Evolutionary conservation across 2,113 vertebrate species (phyloP).

Genomic region (Rhinoderma darwinii): DNA sequence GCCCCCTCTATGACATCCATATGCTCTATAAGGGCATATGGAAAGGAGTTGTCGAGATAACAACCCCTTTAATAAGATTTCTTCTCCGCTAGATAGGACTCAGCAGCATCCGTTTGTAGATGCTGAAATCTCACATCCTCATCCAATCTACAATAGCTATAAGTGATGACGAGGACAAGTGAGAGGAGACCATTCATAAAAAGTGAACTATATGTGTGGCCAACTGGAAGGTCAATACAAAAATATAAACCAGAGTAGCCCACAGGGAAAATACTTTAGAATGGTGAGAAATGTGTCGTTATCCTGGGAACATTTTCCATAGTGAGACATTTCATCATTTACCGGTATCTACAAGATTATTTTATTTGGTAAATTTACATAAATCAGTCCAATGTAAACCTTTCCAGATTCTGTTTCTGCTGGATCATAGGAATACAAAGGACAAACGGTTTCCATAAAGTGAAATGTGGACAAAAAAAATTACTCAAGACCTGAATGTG

Average conservation of each 20-base stretch:
- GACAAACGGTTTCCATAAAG: slow-evolving; percentile 5
- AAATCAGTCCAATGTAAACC: not conserved
- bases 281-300: not conserved
- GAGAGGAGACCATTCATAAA: not conserved
- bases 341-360: not conserved
- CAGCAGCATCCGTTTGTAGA: no score
- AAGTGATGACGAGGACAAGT: not conserved
- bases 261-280: no score
- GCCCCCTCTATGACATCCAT: no score
- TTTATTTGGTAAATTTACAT: not conserved
- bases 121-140: no score
- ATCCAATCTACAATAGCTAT: not conserved
- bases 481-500: not conserved
- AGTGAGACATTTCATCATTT: not conserved
- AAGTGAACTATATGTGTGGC: not conserved
- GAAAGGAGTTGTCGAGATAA: no score
- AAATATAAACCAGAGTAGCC: not conserved
- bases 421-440: not conserved
- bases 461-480: not conserved
- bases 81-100: no score
- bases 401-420: not conserved
- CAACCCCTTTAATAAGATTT: no score
- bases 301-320: not conserved
- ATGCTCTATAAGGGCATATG: no score
- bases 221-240: not conserved